Percentiles rank a stretch among this genome's conserved stretches.
phyloP scores from a whole-genome alignment of 2,113 vertebrate genomes.

The Brienomyrus brachyistius region DNA sequence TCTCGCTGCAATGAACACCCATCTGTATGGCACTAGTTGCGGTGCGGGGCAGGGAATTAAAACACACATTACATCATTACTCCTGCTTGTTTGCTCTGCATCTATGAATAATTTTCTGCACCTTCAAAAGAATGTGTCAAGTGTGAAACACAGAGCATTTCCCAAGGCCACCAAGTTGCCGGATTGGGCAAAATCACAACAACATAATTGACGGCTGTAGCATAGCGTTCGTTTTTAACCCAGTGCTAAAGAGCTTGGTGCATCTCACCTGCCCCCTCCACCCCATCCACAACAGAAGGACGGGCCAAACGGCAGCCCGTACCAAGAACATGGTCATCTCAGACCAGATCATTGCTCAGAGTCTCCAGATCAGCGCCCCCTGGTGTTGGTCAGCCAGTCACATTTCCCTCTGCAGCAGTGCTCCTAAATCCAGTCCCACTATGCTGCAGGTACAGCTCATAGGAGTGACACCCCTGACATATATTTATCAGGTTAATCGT shows the following conservation, averaged over 20 bases:
- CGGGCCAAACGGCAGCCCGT: slow-evolving; percentile 26
- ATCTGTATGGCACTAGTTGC: neutral
- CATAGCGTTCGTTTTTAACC: slow-evolving; percentile 36
- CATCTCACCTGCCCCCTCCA: neutral
- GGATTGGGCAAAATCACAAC: slow-evolving; percentile 26
- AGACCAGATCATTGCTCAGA: neutral
- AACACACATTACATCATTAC: neutral
- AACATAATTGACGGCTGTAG: slow-evolving; percentile 36
- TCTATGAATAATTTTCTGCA: slow-evolving; percentile 28
- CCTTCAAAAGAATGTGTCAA: slow-evolving; percentile 19
- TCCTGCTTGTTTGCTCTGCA: slow-evolving; percentile 7
- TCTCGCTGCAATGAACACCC: slow-evolving; percentile 5
- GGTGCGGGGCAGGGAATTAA: neutral
- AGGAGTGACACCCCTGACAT: slow-evolving; percentile 45
- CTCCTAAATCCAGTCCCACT: slow-evolving; percentile 53
- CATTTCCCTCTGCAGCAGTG: slow-evolving; percentile 12
- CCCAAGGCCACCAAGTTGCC: slow-evolving; percentile 32
- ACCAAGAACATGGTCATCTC: slow-evolving; percentile 33
- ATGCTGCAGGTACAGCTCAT: slow-evolving; percentile 40
- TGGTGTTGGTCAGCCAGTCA: neutral
- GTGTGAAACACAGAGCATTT: slow-evolving; percentile 27
- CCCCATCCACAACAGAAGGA: neutral
- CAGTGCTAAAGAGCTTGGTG: neutral
- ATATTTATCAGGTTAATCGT: slow-evolving; percentile 40
- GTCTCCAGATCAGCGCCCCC: slow-evolving; percentile 33